Evolutionary conservation across 2,113 vertebrate species (phyloP), one percentile per base, ranked within the genome.

Genomic region (Okapia johnstoni): DNA sequence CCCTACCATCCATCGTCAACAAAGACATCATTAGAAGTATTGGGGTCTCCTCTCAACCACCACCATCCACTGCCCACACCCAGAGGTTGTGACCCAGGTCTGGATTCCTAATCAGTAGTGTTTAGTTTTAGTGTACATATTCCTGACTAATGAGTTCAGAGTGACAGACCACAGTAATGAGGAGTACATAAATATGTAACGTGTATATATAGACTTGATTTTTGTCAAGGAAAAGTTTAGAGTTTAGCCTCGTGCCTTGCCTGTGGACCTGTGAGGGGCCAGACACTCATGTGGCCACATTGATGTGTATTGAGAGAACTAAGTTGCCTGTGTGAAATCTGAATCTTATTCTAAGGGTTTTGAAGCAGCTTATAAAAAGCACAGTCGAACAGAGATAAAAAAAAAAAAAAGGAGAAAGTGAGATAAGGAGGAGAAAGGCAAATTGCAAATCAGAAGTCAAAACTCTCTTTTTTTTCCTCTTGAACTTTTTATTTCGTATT

Each of bases 311-410:
- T 4, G 17, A 46, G 19, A 46, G 86, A 73, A 70, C n/a, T 36
- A 54, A 28, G 10, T 73, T 7, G 4, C n/a, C 87, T 76, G 26
- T 43, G n/a, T 52, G 70, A 40, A 73, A 54, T 88, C n/a, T 36
- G 54, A 30, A 15, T 33, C 87, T 30, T 43, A 16, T 60, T 80
- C 55, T 28, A 26, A 10, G 33, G 13, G 57, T 63, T 40, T 40
- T 43, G 46, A 6, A 21, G 76, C 46, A 80, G 73, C 55, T 36
- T 36, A 21, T 61, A 7, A 40, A 30, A 33, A 23, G 48, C 48
- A 46, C 3, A 33, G 10, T 21, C 0, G 2, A 33, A 30, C 16
- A 7, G 36, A 48, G 21, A 23, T 3, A 0, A 17, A 63, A 61
- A 66, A 63, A 58, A 58, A 14, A 19, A 50, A 60, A 60, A 36